Evolutionary conservation across 1,140 invertebrate genomes (phyloP).

Genomic region (Drosophila mojavensis): DNA sequence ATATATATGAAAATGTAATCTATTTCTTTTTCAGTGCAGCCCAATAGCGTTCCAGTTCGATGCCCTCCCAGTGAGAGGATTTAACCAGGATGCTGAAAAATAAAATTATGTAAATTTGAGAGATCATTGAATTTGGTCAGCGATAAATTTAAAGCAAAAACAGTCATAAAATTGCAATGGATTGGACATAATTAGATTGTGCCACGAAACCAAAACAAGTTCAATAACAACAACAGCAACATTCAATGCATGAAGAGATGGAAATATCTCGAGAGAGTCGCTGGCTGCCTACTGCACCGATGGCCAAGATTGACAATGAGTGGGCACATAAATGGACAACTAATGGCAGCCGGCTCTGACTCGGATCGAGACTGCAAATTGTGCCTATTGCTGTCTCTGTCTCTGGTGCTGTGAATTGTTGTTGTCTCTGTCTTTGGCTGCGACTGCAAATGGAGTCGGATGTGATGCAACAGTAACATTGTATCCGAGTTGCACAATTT

Average conservation of each 20-base stretch:
- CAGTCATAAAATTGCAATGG: too few species aligned
- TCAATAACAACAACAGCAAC: conserved; percentile 8
- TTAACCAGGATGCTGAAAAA: conserved; percentile 70
- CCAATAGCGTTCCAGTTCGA: conserved; percentile 73
- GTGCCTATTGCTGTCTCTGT: background rate
- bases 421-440: conserved; percentile 17
- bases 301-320: conserved; percentile 81
- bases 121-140: conserved; percentile 49
- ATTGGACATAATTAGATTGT: conserved; percentile 11
- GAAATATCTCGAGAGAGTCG: conserved; percentile 3
- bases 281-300: conserved; percentile 73
- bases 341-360: conserved; percentile 7
- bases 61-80: conserved; percentile 78
- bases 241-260: conserved; percentile 3
- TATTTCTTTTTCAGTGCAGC: conserved; percentile 59
- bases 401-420: background rate
- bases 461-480: conserved; percentile 75
- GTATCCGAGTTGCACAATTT: conserved; percentile 84
- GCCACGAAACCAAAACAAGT: conserved; percentile 54
- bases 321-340: conserved; percentile 50
- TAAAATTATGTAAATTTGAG: conserved; percentile 23
- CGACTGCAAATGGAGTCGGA: conserved; percentile 41
- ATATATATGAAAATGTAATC: background rate
- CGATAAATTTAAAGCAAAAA: background rate
- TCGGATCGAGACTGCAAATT: background rate